Evolutionary conservation across 2,888 invertebrate genomes (phyloP).

Genomic region (Marronus borbonicus): DNA sequence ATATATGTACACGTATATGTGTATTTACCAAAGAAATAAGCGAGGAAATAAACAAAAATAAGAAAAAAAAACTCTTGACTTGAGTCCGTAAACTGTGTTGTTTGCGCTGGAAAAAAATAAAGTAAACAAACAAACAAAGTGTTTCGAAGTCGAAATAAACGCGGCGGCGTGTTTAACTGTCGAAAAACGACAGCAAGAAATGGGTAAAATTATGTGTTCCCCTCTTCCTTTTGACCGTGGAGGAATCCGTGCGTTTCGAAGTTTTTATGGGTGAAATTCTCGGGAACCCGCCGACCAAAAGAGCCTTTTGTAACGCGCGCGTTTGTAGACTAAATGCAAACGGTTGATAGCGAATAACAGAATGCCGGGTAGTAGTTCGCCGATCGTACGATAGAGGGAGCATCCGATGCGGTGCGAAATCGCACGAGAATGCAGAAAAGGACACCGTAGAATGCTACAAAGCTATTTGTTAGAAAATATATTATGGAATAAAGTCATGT

Average conservation of each 20-base stretch:
- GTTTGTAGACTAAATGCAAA: slow-evolving; percentile 33
- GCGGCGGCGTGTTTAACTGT: not conserved
- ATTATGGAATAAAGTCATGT: too few species aligned
- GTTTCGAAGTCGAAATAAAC: not conserved
- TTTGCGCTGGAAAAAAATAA: too few species aligned
- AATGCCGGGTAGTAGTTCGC: slow-evolving; percentile 5
- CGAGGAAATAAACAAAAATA: too few species aligned
- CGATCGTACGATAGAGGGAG: slow-evolving; percentile 16
- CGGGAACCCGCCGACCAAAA: not conserved
- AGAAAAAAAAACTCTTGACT: too few species aligned
- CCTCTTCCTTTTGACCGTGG: too few species aligned
- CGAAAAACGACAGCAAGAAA: not conserved
- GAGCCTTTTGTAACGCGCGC: slow-evolving; percentile 35
- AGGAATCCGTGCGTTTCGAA: not conserved
- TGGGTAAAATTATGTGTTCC: not conserved
- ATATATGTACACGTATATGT: too few species aligned
- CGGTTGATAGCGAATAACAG: slow-evolving; percentile 4
- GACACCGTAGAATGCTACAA: too few species aligned
- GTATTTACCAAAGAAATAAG: too few species aligned
- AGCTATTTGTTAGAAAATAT: too few species aligned
- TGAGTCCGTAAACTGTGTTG: not conserved
- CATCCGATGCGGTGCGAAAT: not conserved
- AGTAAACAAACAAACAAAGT: not conserved
- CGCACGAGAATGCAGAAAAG: slow-evolving; percentile 8
- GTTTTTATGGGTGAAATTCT: not conserved